Conservation (phyloP, 37 sponge, comb jelly and placozoan species). For the Agelas oroides region DNA sequence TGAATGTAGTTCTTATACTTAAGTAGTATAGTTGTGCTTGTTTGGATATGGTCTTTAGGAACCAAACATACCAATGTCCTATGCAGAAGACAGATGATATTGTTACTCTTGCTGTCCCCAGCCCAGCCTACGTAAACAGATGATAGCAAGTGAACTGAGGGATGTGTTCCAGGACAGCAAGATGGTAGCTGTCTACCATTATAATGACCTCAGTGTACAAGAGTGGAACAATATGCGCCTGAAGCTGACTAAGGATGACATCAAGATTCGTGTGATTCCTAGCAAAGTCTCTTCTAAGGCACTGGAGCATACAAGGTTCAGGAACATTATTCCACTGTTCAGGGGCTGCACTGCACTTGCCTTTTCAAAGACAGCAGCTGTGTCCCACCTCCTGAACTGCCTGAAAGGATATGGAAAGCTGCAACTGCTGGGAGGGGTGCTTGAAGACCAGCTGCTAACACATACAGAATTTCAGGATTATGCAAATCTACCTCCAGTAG, state of each 20-base stretch:
- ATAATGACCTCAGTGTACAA: constrained; percentile 47
- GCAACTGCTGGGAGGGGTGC: constrained; percentile 54
- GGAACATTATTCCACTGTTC: constrained; percentile 42
- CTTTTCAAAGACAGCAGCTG: neutral
- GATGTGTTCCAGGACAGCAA: constrained; percentile 22
- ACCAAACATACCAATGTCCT: too few species aligned
- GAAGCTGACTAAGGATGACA: constrained; percentile 26
- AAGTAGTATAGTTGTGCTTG: too few species aligned
- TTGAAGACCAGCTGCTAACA: constrained; percentile 58
- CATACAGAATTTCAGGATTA: constrained; percentile 28
- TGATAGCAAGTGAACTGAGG: constrained; percentile 24
- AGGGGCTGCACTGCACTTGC: constrained; percentile 57
- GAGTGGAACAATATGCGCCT: constrained; percentile 59
- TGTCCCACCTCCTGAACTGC: constrained; percentile 12
- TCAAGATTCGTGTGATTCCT: constrained; percentile 52
- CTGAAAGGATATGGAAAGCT: constrained; percentile 45
- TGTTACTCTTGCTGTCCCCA: too few species aligned
- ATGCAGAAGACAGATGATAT: too few species aligned
- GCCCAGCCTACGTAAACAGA: constrained; percentile 35
- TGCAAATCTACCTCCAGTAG: constrained; percentile 41
- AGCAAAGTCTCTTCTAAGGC: constrained; percentile 39
- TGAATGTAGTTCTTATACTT: too few species aligned
- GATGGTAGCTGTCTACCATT: constrained; percentile 55
- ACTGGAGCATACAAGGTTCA: constrained; percentile 29
- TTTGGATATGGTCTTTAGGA: too few species aligned